A percentile compares a stretch with the other conserved stretches of the same genome.
Conservation (phyloP, 2,888 invertebrate species). For the Volucella zonaria region DNA sequence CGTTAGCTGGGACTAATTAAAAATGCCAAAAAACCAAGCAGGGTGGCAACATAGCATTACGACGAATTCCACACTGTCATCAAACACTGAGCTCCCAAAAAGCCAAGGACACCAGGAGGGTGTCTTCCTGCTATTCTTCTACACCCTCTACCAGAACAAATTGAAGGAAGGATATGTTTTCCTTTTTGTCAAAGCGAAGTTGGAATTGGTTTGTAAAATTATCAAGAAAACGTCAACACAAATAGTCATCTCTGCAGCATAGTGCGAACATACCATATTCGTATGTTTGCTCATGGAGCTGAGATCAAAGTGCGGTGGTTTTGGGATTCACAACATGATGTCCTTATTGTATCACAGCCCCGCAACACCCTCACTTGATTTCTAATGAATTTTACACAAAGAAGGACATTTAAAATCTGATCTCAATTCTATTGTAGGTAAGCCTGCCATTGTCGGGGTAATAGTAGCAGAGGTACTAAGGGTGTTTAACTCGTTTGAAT, state of each 20-base stretch:
- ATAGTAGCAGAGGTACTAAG: conserved; percentile 22
- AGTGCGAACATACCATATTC: neutral
- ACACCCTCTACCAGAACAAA: conserved; percentile 11
- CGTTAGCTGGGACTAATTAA: conserved; percentile 72
- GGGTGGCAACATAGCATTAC: neutral
- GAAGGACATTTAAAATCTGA: conserved; percentile 58
- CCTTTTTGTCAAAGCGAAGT: conserved; percentile 59
- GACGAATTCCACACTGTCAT: neutral
- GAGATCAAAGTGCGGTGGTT: conserved; percentile 55
- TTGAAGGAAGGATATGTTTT: conserved; percentile 49
- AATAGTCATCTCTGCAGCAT: conserved; percentile 18
- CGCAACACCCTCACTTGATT: conserved; percentile 16
- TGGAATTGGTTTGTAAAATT: conserved; percentile 66
- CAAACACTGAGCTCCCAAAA: neutral
- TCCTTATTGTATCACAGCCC: conserved; percentile 36
- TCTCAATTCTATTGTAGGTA: conserved; percentile 20
- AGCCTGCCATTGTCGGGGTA: conserved; percentile 5
- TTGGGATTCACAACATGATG: conserved; percentile 43
- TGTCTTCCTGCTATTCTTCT: no score
- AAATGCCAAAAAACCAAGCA: conserved; percentile 44
- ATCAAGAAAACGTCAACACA: conserved; percentile 65
- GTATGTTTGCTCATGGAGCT: conserved; percentile 1
- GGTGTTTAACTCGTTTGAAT: conserved; percentile 64
- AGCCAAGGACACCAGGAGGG: conserved; percentile 9
- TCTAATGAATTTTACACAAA: conserved; percentile 49